phyloP scores from a whole-genome alignment of 2,888 invertebrate genomes.

The Tetanocera ferruginea region DNA sequence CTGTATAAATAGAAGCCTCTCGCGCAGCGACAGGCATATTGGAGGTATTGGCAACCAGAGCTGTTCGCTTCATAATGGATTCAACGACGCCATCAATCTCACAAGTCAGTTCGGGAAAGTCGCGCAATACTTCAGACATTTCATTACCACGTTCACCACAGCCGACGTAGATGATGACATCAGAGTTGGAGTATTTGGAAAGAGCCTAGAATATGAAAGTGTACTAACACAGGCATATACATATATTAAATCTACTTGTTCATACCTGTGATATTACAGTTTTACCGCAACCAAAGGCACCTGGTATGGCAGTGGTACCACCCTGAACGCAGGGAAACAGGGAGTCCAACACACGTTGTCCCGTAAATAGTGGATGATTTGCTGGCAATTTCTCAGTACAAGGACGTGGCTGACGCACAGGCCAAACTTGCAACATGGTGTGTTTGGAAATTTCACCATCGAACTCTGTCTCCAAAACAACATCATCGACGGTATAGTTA shows the following conservation, averaged over 20 bases:
- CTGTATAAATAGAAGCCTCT: conserved; percentile 99
- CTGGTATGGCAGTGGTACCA: conserved; percentile 97
- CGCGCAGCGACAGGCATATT: conserved; percentile 99
- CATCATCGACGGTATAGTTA: conserved; percentile 91
- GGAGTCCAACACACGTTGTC: conserved; percentile 96
- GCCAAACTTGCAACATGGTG: conserved; percentile 98
- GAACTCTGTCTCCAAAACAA: conserved; percentile 96
- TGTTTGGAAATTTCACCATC: conserved; percentile 91
- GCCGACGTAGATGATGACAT: conserved; percentile 98
- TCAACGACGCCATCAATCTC: conserved; percentile 95
- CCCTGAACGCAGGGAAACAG: conserved; percentile 99
- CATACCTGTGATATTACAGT: conserved; percentile 72
- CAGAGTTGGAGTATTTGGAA: conserved; percentile 98
- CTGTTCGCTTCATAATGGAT: conserved; percentile 99
- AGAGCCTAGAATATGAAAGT: conserved; percentile 73
- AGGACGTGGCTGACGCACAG: conserved; percentile 95
- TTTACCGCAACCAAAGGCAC: conserved; percentile 99
- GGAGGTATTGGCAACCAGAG: conserved; percentile 98
- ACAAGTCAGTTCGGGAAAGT: conserved; percentile 96
- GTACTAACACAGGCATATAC: neutral
- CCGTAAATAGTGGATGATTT: conserved; percentile 96
- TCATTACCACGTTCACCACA: conserved; percentile 99
- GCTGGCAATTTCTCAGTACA: conserved; percentile 96
- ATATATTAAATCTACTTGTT: neutral
- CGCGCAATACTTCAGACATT: conserved; percentile 98